Percentiles rank a stretch among this genome's conserved stretches.
phyloP scores from a whole-genome alignment of 2,113 vertebrate genomes.

The Plotosus lineatus region DNA sequence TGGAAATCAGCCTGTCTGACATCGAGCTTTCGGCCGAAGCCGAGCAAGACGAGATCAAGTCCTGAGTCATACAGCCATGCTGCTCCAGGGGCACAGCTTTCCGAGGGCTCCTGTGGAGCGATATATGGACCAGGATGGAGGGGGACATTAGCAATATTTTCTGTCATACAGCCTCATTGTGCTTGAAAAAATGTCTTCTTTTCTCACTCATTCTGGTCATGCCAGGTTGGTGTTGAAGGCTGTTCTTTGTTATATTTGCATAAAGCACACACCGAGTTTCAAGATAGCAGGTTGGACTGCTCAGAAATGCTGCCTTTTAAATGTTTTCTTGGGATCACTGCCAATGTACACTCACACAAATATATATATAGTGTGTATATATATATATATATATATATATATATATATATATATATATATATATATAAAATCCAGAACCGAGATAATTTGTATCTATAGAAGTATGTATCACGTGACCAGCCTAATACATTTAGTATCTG shows the following conservation, averaged over 20 bases:
- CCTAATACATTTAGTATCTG: slow-evolving; percentile 41
- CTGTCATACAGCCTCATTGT: slow-evolving; percentile 60
- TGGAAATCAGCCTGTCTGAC: slow-evolving; percentile 84
- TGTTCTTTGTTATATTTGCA: slow-evolving; percentile 29
- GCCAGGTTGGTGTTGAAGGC: slow-evolving; percentile 18
- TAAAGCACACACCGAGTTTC: slow-evolving; percentile 1
- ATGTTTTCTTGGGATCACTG: slow-evolving; percentile 66
- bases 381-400: neutral
- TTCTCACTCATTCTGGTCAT: slow-evolving; percentile 40
- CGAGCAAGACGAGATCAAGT: slow-evolving; percentile 84
- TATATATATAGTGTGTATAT: neutral
- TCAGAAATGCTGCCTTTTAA: slow-evolving; percentile 21
- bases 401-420: slow-evolving; percentile 14
- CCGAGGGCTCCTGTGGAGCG: slow-evolving; percentile 47
- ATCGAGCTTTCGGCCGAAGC: slow-evolving; percentile 84
- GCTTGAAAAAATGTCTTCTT: slow-evolving; percentile 27
- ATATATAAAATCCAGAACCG: slow-evolving; percentile 10
- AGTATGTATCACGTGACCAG: slow-evolving; percentile 21
- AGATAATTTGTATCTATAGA: slow-evolving; percentile 23
- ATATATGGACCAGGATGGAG: slow-evolving; percentile 63
- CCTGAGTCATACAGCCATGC: slow-evolving; percentile 67
- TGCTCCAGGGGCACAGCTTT: slow-evolving; percentile 58
- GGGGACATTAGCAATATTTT: slow-evolving; percentile 48
- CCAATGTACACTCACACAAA: slow-evolving; percentile 49
- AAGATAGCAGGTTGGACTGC: neutral